These are phyloP conservation scores for Drosophila histrio DNA, from an alignment of 2,888 invertebrate genomes.

Conservation along the genomic window DNA sequence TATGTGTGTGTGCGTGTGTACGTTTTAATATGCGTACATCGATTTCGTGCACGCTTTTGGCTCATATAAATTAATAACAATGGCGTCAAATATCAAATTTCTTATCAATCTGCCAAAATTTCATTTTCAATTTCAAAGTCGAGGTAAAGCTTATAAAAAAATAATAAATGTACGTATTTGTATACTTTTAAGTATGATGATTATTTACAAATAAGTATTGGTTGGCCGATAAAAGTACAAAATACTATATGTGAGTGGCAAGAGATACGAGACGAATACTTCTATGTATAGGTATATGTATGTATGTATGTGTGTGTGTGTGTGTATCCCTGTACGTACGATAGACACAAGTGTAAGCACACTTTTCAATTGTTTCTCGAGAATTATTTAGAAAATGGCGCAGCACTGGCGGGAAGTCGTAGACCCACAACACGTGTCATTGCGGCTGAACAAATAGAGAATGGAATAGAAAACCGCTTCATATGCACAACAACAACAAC, in stretches of 20 bases:
- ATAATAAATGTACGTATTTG: not conserved
- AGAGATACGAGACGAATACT: not conserved
- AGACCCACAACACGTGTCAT: conserved; percentile 57
- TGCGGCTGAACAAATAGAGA: conserved; percentile 51
- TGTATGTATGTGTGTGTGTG: not conserved
- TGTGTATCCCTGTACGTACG: not conserved
- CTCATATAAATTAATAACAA: conserved; percentile 34
- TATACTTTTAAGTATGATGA: not conserved
- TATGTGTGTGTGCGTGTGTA: not conserved
- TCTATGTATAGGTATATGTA: not conserved
- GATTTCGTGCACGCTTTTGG: conserved; percentile 30
- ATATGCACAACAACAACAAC: not conserved
- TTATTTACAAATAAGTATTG: not conserved
- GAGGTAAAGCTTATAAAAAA: conserved; percentile 44
- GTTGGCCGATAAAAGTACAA: conserved; percentile 14
- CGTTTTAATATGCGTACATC: not conserved
- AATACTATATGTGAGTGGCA: not conserved
- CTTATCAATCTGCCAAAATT: conserved; percentile 50
- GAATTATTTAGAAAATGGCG: conserved; percentile 15
- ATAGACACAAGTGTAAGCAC: conserved; percentile 10
- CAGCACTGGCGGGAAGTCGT: conserved; percentile 15
- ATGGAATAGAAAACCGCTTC: conserved; percentile 3
- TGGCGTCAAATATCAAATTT: conserved; percentile 8
- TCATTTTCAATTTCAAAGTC: conserved; percentile 64
- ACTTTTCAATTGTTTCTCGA: conserved; percentile 1